A percentile compares a stretch with the other conserved stretches of the same genome.
Evolutionary conservation across 1,140 invertebrate species (phyloP).

Genomic region (Papilio polytes): DNA sequence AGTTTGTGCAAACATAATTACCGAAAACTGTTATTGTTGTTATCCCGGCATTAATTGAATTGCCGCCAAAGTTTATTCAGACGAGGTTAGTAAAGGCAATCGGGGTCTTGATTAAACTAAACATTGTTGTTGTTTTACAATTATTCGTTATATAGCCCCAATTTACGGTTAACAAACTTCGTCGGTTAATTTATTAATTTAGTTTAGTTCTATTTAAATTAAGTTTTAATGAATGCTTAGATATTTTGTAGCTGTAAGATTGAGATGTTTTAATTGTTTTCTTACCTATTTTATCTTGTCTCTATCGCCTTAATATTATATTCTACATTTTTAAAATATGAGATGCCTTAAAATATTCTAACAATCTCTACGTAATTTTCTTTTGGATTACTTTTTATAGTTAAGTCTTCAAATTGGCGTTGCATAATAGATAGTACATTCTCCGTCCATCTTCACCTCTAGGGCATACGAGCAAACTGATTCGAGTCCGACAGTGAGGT

Average conservation of each 20-base stretch:
- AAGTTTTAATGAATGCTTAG: neutral
- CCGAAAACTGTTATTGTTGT: constrained; percentile 76
- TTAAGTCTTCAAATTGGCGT: neutral
- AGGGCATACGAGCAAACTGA: constrained; percentile 41
- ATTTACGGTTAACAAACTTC: constrained; percentile 38
- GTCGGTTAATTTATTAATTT: constrained; percentile 35
- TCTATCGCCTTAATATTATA: no score
- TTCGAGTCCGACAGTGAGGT: constrained; percentile 40
- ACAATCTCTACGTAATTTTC: neutral
- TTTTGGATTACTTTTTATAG: neutral
- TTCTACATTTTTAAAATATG: neutral
- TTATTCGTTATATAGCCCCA: constrained; percentile 58
- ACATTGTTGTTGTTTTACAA: constrained; percentile 71
- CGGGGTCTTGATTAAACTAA: constrained; percentile 75
- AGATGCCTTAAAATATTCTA: neutral
- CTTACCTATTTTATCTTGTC: no score
- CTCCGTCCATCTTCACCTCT: neutral
- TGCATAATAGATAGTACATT: neutral
- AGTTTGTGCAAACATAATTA: constrained; percentile 71
- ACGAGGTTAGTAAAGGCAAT: constrained; percentile 69
- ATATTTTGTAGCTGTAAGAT: no score
- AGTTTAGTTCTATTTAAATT: neutral
- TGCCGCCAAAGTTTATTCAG: constrained; percentile 75
- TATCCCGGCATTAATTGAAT: constrained; percentile 76
- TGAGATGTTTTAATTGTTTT: no score